phyloP scores from a whole-genome alignment of 2,888 invertebrate genomes.

The Ctenicera cuprea region DNA sequence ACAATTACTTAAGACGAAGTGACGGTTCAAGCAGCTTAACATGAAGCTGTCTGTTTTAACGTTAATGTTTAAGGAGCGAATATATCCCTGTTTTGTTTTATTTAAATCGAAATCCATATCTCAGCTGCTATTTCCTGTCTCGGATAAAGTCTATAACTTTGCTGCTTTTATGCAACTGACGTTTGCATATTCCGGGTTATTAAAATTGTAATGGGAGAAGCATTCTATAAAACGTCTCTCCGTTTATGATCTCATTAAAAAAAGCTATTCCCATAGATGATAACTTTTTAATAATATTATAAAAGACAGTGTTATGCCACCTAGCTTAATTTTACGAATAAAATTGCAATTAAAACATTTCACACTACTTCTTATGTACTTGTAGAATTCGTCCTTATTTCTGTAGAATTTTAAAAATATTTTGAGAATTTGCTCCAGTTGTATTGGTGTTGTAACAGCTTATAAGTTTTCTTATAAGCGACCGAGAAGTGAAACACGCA shows the following conservation, averaged over 20 bases:
- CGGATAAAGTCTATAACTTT: constrained; percentile 34
- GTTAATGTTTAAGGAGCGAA: not conserved
- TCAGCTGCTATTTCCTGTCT: constrained; percentile 16
- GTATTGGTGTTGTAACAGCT: constrained; percentile 4
- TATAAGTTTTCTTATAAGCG: constrained; percentile 20
- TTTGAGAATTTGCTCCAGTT: not conserved
- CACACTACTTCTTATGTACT: not conserved
- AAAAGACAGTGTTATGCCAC: not conserved
- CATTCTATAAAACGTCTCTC: constrained; percentile 7
- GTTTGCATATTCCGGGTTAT: constrained; percentile 33
- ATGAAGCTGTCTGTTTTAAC: constrained; percentile 10
- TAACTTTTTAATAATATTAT: constrained; percentile 24
- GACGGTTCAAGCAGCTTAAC: constrained; percentile 8
- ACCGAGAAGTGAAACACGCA: constrained; percentile 13
- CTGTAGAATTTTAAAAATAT: not conserved
- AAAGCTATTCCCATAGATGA: constrained; percentile 1
- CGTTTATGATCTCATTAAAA: constrained; percentile 26
- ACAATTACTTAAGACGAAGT: constrained; percentile 28
- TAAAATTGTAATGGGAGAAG: constrained; percentile 31
- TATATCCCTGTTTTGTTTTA: constrained; percentile 14
- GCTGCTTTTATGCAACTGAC: constrained; percentile 29
- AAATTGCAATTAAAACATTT: not conserved
- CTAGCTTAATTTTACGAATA: not conserved
- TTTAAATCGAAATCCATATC: constrained; percentile 21
- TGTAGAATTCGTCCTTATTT: not conserved